Percentiles rank a stretch among this genome's conserved stretches.
Conservation (phyloP, 1,140 invertebrate species). For the Magallana gigas region DNA sequence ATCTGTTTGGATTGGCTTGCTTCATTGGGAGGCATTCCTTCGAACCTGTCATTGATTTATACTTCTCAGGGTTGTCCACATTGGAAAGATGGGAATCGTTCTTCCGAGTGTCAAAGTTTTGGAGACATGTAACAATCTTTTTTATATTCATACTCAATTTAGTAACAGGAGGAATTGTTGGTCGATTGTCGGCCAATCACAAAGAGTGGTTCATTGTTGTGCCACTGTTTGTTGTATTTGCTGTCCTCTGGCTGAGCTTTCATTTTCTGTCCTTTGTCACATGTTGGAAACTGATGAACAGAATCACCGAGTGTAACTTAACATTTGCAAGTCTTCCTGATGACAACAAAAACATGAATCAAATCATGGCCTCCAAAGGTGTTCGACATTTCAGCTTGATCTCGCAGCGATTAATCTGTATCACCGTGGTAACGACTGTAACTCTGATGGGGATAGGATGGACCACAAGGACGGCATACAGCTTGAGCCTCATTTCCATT, state of each 20-base stretch:
- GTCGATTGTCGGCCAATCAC: constrained; percentile 68
- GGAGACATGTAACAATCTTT: constrained; percentile 66
- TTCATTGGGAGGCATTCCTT: constrained; percentile 73
- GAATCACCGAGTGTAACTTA: constrained; percentile 74
- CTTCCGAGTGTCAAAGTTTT: constrained; percentile 64
- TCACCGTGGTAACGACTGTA: constrained; percentile 72
- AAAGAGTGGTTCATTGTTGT: constrained; percentile 78
- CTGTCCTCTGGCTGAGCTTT: constrained; percentile 73
- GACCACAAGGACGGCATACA: constrained; percentile 73
- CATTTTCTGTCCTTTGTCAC: constrained; percentile 73
- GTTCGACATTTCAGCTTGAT: constrained; percentile 77
- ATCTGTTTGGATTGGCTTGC: constrained; percentile 72
- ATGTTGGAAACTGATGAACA: constrained; percentile 76
- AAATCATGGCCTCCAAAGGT: constrained; percentile 77
- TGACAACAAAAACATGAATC: constrained; percentile 68
- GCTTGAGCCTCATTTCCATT: constrained; percentile 70
- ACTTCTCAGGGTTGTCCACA: constrained; percentile 70
- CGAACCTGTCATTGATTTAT: constrained; percentile 73
- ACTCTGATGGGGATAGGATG: constrained; percentile 71
- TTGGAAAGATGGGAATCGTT: constrained; percentile 75
- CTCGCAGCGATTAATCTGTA: constrained; percentile 71
- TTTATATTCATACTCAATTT: constrained; percentile 68
- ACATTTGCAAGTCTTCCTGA: constrained; percentile 67
- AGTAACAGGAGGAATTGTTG: constrained; percentile 64
- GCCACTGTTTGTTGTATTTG: constrained; percentile 71